Conservation (phyloP, 2,113 vertebrate species). For the Ceyx cyanopectus region DNA sequence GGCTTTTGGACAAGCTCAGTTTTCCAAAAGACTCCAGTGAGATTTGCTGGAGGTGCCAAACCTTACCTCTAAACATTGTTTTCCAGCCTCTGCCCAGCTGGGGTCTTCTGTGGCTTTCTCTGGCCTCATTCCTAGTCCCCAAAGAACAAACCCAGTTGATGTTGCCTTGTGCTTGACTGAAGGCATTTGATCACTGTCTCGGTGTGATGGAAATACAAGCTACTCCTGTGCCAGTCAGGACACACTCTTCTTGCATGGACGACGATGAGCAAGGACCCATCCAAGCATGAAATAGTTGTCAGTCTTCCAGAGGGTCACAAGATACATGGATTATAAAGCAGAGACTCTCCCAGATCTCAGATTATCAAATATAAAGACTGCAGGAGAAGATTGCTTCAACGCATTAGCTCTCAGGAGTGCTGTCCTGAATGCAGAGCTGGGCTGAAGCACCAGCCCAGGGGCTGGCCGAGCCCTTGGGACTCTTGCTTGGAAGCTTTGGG, state of each 20-base stretch:
- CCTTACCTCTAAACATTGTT: rapidly evolving
- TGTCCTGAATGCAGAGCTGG: background rate
- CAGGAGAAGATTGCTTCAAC: conserved; percentile 14
- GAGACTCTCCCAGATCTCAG: conserved; percentile 56
- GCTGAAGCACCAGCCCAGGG: background rate
- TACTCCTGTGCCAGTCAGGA: conserved; percentile 55
- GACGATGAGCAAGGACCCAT: conserved; percentile 53
- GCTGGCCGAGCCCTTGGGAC: background rate
- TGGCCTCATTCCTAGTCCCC: background rate
- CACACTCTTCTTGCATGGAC: conserved; percentile 31
- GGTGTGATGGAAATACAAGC: background rate
- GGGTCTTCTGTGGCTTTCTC: background rate
- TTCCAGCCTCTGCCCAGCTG: background rate
- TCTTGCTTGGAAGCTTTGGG: background rate
- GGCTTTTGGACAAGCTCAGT: background rate
- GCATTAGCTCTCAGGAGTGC: background rate
- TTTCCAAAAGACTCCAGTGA: background rate
- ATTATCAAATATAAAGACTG: conserved; percentile 46
- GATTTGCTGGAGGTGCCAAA: background rate
- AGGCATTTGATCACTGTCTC: conserved; percentile 36
- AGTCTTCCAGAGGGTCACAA: conserved; percentile 69
- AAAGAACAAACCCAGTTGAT: background rate
- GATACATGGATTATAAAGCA: conserved; percentile 69
- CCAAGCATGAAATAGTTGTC: conserved; percentile 69
- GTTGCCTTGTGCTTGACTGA: conserved; percentile 31